A percentile compares a stretch with the other conserved stretches of the same genome.
Evolutionary conservation across 2,113 vertebrate genomes (phyloP).

Genomic region (Neomonachus schauinslandi): DNA sequence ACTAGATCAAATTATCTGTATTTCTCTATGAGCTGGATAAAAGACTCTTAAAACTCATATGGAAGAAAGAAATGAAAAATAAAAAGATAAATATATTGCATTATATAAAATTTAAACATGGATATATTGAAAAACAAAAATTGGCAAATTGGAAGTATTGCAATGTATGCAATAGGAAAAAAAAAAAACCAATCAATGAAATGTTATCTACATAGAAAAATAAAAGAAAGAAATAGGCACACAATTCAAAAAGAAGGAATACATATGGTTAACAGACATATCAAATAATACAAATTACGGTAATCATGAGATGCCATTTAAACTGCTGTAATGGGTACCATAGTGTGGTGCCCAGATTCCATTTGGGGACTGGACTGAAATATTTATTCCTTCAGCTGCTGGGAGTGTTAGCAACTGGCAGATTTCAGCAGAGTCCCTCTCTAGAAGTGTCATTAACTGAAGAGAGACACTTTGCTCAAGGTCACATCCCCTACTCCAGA

Average conservation of each 20-base stretch:
- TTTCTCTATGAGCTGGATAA: background rate
- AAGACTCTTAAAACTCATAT: background rate
- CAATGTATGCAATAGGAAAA: background rate
- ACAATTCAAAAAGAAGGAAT: background rate
- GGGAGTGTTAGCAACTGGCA: background rate
- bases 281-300: background rate
- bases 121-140: background rate
- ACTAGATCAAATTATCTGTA: background rate
- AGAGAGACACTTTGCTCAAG: background rate
- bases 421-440: background rate
- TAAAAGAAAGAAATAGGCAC: background rate
- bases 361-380: background rate
- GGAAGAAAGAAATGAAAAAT: background rate
- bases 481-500: background rate
- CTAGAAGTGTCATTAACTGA: background rate
- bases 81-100: background rate
- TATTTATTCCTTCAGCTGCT: background rate
- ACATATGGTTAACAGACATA: background rate
- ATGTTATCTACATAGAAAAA: background rate
- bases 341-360: background rate
- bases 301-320: background rate
- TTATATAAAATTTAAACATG: background rate
- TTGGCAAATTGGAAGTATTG: background rate
- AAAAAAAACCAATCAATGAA: background rate
- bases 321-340: background rate